A percentile compares a stretch with the other conserved stretches of the same genome.
Evolutionary conservation across 2,797 vertebrate species (phyloP).

Genomic region (Paguma larvata): DNA sequence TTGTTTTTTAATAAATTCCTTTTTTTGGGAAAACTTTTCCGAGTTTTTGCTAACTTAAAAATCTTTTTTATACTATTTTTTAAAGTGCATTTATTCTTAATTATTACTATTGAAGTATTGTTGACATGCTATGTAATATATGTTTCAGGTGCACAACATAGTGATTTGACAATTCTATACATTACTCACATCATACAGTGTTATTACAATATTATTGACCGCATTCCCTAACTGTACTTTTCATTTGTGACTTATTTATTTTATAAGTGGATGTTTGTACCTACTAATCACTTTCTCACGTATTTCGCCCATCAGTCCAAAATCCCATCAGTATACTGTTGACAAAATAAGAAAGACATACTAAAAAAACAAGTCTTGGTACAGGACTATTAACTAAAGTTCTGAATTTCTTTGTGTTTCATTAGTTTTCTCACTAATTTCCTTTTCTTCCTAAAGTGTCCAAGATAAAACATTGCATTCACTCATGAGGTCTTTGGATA

Average conservation of each 20-base stretch:
- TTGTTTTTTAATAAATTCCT: not conserved
- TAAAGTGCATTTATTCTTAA: too few relatives aligned
- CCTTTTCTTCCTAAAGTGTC: not conserved
- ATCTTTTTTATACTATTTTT: not conserved
- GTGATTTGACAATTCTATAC: too few relatives aligned
- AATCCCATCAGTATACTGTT: not conserved
- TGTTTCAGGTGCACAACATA: too few relatives aligned
- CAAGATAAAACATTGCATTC: not conserved
- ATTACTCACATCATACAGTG: too few relatives aligned
- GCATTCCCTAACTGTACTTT: not conserved
- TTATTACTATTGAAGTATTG: too few relatives aligned
- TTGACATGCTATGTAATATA: too few relatives aligned
- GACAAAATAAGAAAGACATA: not conserved
- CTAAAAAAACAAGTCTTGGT: not conserved
- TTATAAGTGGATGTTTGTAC: not conserved
- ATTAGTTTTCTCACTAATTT: not conserved
- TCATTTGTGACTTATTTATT: not conserved
- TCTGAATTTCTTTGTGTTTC: not conserved
- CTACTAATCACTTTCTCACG: not conserved
- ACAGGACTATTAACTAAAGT: not conserved
- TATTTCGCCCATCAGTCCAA: not conserved
- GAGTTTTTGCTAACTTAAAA: not conserved
- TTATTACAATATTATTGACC: not conserved
- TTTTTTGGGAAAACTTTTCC: not conserved
- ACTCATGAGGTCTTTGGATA: not conserved